Percentiles rank a stretch among this genome's conserved stretches.
phyloP scores from a whole-genome alignment of 2,113 vertebrate species.

The Balaenoptera acutorostrata region DNA sequence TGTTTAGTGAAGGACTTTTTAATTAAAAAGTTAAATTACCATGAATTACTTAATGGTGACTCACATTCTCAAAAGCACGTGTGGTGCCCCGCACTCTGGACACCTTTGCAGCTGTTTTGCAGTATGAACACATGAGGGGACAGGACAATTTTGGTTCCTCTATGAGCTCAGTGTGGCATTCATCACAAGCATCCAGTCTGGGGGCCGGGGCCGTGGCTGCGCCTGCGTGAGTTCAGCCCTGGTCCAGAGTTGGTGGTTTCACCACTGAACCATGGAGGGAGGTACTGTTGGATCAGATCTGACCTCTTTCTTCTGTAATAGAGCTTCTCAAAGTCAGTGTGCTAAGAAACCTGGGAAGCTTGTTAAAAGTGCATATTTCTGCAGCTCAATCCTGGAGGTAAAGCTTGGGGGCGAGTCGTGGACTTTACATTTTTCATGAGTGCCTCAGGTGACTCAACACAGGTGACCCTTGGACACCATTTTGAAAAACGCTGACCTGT shows the following conservation, averaged over 20 bases:
- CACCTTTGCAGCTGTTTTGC: background rate
- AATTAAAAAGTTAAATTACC: constrained; percentile 26
- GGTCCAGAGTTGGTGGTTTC: background rate
- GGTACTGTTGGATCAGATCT: background rate
- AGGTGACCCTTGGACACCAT: background rate
- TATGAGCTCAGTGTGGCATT: background rate
- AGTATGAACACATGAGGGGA: background rate
- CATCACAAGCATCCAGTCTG: background rate
- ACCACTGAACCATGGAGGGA: fast-evolving
- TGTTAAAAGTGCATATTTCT: background rate
- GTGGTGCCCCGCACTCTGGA: background rate
- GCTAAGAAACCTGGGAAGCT: background rate
- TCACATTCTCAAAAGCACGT: background rate
- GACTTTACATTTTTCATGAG: background rate
- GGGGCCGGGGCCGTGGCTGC: background rate
- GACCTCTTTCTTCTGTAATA: background rate
- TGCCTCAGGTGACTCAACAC: background rate
- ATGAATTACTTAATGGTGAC: background rate
- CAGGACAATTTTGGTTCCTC: background rate
- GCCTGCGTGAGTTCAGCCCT: background rate
- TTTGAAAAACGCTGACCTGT: background rate
- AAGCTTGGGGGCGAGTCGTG: background rate
- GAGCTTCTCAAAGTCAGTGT: background rate
- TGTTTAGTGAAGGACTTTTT: constrained; percentile 1
- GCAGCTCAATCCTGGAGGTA: background rate